These are phyloP conservation scores for Parascotia fuliginaria DNA, from an alignment of 2,888 invertebrate genomes.

Conservation along the genomic window DNA sequence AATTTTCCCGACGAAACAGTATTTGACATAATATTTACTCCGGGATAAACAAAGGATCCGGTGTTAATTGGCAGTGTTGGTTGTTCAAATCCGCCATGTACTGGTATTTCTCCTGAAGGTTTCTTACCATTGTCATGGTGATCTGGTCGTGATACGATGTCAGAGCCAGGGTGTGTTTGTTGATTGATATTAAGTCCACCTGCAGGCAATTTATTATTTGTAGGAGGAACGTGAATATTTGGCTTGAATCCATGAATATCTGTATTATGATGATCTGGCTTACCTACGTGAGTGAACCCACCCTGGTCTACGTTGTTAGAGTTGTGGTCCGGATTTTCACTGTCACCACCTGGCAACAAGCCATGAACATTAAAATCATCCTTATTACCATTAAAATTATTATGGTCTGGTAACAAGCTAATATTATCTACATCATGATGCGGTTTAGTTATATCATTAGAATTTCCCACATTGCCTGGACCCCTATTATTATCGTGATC, in stretches of 20 bases:
- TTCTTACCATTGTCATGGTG: background rate
- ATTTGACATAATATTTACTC: too few relatives aligned
- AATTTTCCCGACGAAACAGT: too few relatives aligned
- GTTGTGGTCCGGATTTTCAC: conserved; percentile 1
- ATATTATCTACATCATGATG: too few relatives aligned
- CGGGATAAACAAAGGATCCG: too few relatives aligned
- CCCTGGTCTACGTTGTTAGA: conserved; percentile 1
- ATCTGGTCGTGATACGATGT: background rate
- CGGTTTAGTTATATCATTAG: too few relatives aligned
- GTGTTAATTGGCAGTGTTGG: background rate
- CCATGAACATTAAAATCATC: conserved; percentile 5
- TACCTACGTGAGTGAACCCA: conserved; percentile 18
- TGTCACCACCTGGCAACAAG: conserved; percentile 13
- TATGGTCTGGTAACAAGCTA: background rate
- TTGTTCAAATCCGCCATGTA: background rate
- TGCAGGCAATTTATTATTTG: conserved; percentile 1
- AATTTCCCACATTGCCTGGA: too few relatives aligned
- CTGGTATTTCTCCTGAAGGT: background rate
- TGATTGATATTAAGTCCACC: background rate
- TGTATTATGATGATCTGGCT: conserved; percentile 11
- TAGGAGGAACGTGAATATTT: background rate
- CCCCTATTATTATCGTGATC: too few relatives aligned
- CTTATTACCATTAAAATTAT: background rate
- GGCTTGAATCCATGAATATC: background rate
- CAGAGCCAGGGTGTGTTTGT: background rate